These are phyloP conservation scores for Ditylenchus weischeri DNA, from an alignment of 2,888 invertebrate genomes.

Conservation along the genomic window DNA sequence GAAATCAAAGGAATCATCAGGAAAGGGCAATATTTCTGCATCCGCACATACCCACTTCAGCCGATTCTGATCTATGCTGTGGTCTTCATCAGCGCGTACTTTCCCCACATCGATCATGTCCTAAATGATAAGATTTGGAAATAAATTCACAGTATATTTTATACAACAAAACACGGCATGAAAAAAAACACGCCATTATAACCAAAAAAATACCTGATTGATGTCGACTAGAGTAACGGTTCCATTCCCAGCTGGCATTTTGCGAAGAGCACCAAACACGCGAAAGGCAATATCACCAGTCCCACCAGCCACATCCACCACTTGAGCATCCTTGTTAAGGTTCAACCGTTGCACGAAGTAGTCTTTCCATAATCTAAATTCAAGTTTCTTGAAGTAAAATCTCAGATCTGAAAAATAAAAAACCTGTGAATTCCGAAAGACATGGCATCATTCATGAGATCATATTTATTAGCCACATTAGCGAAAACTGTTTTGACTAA, in stretches of 20 bases:
- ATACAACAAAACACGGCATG: neutral
- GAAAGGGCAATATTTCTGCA: conserved; percentile 79
- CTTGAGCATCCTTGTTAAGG: conserved; percentile 72
- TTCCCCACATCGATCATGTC: conserved; percentile 87
- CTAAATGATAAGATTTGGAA: conserved; percentile 18
- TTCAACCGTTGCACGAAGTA: conserved; percentile 76
- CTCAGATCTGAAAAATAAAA: too few relatives aligned
- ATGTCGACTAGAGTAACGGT: conserved; percentile 73
- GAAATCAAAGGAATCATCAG: conserved; percentile 75
- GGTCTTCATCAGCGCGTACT: conserved; percentile 67
- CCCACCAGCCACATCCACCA: conserved; percentile 96
- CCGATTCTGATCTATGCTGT: conserved; percentile 62
- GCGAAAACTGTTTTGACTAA: conserved; percentile 84
- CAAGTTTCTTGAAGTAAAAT: too few relatives aligned
- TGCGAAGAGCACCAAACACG: conserved; percentile 64
- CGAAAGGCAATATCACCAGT: conserved; percentile 94
- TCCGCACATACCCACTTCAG: conserved; percentile 69
- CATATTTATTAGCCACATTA: conserved; percentile 87
- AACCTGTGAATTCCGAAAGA: conserved; percentile 79
- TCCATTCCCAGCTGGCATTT: conserved; percentile 12
- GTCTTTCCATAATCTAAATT: conserved; percentile 83
- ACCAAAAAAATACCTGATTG: conserved; percentile 64
- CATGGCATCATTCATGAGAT: conserved; percentile 97
- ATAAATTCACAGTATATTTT: conserved; percentile 1
- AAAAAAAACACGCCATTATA: neutral